Percentiles rank a stretch among this genome's conserved stretches.
Conservation (phyloP, 2,797 vertebrate genomes). For the Tachyglossus aculeatus region DNA sequence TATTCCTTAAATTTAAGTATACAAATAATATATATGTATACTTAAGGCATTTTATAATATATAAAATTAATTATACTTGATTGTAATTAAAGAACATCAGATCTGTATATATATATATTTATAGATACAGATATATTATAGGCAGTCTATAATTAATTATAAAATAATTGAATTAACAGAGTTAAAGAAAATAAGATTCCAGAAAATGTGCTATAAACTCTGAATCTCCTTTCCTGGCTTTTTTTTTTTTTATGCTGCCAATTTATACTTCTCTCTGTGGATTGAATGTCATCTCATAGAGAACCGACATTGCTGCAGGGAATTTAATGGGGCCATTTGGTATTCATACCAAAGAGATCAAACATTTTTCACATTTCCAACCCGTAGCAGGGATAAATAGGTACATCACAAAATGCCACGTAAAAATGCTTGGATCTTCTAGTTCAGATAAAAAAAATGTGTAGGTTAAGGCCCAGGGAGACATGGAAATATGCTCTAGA, state of each 20-base stretch:
- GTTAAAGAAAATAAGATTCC: too few species aligned
- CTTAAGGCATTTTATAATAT: too few species aligned
- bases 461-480: constrained; percentile 30
- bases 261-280: not conserved
- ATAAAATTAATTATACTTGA: too few species aligned
- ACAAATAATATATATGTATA: too few species aligned
- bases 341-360: constrained; percentile 3
- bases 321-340: not conserved
- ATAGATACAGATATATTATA: too few species aligned
- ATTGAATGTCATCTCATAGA: not conserved
- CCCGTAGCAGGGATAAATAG: not conserved
- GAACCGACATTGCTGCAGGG: constrained; percentile 1
- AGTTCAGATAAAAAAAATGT: constrained; percentile 26
- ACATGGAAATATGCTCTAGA: constrained; percentile 26
- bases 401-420: not conserved
- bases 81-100: too few species aligned
- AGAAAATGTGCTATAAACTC: not conserved
- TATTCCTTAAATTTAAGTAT: too few species aligned
- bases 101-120: too few species aligned
- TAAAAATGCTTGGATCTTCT: constrained; percentile 27
- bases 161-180: too few species aligned
- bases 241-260: not conserved
- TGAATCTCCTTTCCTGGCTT: not conserved
- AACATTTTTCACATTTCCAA: constrained; percentile 24
- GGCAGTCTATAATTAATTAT: too few species aligned